Conservation (phyloP, 2,113 vertebrate genomes). For the Myxocyprinus asiaticus region DNA sequence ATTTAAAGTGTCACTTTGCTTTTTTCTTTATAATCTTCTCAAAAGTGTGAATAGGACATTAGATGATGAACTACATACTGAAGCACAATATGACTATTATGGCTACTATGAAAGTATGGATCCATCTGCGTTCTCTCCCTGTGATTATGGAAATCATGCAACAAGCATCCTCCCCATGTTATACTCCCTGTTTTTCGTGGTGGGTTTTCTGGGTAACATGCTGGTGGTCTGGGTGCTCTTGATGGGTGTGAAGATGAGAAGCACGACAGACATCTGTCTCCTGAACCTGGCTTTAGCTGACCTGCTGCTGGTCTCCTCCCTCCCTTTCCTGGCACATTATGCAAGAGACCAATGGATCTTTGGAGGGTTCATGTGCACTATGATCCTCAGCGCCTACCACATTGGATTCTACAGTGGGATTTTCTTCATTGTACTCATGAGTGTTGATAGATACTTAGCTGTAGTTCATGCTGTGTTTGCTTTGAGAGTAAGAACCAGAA, state of each 20-base stretch:
- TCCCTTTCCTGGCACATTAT: conserved; percentile 84
- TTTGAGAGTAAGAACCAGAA: conserved; percentile 73
- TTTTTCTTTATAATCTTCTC: background rate
- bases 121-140: rapidly evolving
- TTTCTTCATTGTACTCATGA: conserved; percentile 89
- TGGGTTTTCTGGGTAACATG: conserved; percentile 82
- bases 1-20: background rate
- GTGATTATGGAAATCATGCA: conserved; percentile 30
- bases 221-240: conserved; percentile 82
- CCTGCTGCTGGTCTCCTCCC: conserved; percentile 77
- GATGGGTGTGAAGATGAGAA: conserved; percentile 73
- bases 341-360: conserved; percentile 76
- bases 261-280: conserved; percentile 89
- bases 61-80: background rate
- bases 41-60: background rate
- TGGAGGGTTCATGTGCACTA: conserved; percentile 74
- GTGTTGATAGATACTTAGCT: conserved; percentile 88
- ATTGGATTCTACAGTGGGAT: conserved; percentile 83
- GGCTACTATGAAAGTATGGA: background rate
- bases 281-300: conserved; percentile 87
- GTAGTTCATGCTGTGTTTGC: conserved; percentile 86
- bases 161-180: conserved; percentile 72
- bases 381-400: conserved; percentile 76
- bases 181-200: conserved; percentile 78
- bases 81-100: background rate